A percentile compares a stretch with the other conserved stretches of the same genome.
Conservation (phyloP, 1,140 invertebrate genomes). For the Rhagoletis zephyria region DNA sequence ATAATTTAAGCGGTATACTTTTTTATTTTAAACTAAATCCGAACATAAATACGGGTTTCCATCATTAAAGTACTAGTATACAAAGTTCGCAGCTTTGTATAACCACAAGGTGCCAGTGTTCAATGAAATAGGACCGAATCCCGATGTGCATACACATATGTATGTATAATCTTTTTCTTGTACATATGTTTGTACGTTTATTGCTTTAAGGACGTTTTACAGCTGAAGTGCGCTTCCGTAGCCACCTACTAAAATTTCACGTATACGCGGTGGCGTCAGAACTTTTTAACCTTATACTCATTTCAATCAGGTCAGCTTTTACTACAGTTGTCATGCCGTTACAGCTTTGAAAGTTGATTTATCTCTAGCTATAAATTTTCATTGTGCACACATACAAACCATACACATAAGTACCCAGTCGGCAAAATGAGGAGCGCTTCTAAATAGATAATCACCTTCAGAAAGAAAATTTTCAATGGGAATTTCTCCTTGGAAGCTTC, state of each 20-base stretch:
- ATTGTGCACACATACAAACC: not conserved
- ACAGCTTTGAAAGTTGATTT: conserved; percentile 13
- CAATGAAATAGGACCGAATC: not conserved
- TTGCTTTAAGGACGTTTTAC: not conserved
- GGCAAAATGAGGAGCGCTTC: too few relatives aligned
- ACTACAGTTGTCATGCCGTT: conserved; percentile 5
- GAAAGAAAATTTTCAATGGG: too few relatives aligned
- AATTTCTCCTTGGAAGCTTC: too few relatives aligned
- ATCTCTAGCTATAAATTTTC: conserved; percentile 7
- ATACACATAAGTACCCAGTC: not conserved
- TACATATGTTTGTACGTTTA: not conserved
- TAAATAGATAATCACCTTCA: too few relatives aligned
- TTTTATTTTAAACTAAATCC: too few relatives aligned
- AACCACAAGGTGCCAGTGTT: not conserved
- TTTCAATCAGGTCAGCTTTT: not conserved
- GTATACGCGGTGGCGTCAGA: not conserved
- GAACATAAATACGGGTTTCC: too few relatives aligned
- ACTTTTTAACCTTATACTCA: too few relatives aligned
- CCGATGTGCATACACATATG: not conserved
- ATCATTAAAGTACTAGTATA: too few relatives aligned
- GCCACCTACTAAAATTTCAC: not conserved
- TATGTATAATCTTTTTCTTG: too few relatives aligned
- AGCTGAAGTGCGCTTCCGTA: not conserved
- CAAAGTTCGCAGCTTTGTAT: too few relatives aligned
- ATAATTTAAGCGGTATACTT: too few relatives aligned